Evolutionary conservation across 2,888 invertebrate species (phyloP).

Genomic region (Eupelmus urozonus): DNA sequence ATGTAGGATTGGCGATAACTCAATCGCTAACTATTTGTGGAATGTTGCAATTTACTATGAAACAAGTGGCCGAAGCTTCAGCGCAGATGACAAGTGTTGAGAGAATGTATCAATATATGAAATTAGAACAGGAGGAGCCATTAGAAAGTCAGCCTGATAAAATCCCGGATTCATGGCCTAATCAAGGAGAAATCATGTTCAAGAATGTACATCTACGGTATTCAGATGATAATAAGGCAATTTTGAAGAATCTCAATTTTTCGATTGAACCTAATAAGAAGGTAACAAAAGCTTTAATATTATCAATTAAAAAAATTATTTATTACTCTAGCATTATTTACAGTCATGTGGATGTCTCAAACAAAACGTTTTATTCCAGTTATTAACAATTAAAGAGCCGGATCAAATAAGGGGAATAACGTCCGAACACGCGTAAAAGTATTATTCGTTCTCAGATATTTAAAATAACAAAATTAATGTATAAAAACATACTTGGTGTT

Average conservation of each 20-base stretch:
- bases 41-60: constrained; percentile 89
- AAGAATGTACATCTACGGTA: constrained; percentile 83
- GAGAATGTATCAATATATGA: constrained; percentile 87
- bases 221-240: constrained; percentile 82
- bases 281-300: constrained; percentile 73
- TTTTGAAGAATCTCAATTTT: constrained; percentile 86
- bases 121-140: constrained; percentile 82
- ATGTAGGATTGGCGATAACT: constrained; percentile 86
- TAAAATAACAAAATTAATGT: neutral
- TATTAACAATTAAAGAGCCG: no score
- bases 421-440: no score
- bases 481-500: neutral
- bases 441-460: no score
- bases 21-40: constrained; percentile 85
- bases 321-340: no score
- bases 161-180: constrained; percentile 84
- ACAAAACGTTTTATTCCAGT: no score
- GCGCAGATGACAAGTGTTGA: constrained; percentile 90
- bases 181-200: constrained; percentile 82
- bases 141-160: constrained; percentile 80
- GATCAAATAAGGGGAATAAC: no score
- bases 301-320: no score
- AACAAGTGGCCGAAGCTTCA: constrained; percentile 87
- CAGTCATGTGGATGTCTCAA: no score
- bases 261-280: constrained; percentile 84